Evolutionary conservation across 2,797 vertebrate species (phyloP).

Genomic region (Cirrhinus molitorella): DNA sequence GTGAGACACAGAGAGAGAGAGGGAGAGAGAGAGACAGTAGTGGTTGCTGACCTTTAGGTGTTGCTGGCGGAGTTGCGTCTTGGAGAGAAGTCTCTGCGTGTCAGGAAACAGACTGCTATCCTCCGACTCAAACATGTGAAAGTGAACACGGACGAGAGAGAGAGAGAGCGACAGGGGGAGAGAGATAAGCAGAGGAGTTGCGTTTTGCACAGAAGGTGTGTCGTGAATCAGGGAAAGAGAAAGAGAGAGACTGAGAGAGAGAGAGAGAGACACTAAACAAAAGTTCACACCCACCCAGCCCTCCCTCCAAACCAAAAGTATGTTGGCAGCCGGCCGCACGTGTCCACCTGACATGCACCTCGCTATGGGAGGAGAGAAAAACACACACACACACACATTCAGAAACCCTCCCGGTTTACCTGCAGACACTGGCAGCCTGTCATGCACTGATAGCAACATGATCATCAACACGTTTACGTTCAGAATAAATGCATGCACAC

Average conservation of each 20-base stretch:
- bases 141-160: conserved; percentile 74
- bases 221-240: conserved; percentile 68
- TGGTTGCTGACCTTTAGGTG: conserved; percentile 81
- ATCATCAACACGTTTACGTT: not conserved
- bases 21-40: conserved; percentile 39
- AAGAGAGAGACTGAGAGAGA: conserved; percentile 44
- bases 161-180: conserved; percentile 49
- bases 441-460: not conserved
- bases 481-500: conserved; percentile 6
- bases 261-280: conserved; percentile 62
- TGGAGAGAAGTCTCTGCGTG: conserved; percentile 61
- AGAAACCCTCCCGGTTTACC: conserved; percentile 27
- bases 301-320: conserved; percentile 94
- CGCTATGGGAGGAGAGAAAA: not conserved
- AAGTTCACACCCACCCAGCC: conserved; percentile 85
- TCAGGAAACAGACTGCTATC: conserved; percentile 77
- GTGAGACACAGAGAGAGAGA: conserved; percentile 4
- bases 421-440: conserved; percentile 32
- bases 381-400: conserved; percentile 21
- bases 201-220: conserved; percentile 86
- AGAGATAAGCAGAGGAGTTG: conserved; percentile 68
- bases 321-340: conserved; percentile 89
- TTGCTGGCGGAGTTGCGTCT: conserved; percentile 72
- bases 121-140: conserved; percentile 77
- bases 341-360: conserved; percentile 91